Conservation (phyloP, 2,797 vertebrate genomes). For the Nyctalus aviator region DNA sequence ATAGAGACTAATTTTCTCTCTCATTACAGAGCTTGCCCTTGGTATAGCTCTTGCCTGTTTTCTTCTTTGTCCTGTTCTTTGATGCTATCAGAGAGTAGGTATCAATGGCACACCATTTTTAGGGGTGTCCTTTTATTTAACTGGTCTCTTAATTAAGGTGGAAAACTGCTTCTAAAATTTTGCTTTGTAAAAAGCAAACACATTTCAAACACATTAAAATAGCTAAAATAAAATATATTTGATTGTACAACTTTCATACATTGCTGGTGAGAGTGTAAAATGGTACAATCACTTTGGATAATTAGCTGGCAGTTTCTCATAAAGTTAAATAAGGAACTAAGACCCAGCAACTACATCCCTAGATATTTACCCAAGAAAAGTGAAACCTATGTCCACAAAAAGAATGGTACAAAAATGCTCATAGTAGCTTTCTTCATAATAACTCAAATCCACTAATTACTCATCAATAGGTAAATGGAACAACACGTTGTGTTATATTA, state of each 20-base stretch:
- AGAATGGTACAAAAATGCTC: background rate
- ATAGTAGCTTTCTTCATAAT: background rate
- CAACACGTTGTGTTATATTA: background rate
- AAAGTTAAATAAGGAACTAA: background rate
- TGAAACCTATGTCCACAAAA: background rate
- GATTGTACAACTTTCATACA: background rate
- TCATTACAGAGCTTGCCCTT: background rate
- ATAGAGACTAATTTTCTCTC: background rate
- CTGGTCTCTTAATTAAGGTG: background rate
- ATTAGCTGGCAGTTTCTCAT: background rate
- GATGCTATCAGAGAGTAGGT: background rate
- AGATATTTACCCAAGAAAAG: background rate
- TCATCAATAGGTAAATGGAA: background rate
- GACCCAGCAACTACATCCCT: background rate
- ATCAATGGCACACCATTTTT: constrained; percentile 13
- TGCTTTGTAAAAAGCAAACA: constrained; percentile 22
- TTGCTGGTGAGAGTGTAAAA: background rate
- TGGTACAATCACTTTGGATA: background rate
- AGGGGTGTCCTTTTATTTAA: background rate
- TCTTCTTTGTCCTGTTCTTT: background rate
- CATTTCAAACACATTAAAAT: background rate
- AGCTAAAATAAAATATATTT: background rate
- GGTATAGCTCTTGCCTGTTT: background rate
- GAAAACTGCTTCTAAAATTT: background rate
- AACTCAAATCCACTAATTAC: background rate